phyloP scores from a whole-genome alignment of 1,140 invertebrate species.

The Conopomorpha cramerella region DNA sequence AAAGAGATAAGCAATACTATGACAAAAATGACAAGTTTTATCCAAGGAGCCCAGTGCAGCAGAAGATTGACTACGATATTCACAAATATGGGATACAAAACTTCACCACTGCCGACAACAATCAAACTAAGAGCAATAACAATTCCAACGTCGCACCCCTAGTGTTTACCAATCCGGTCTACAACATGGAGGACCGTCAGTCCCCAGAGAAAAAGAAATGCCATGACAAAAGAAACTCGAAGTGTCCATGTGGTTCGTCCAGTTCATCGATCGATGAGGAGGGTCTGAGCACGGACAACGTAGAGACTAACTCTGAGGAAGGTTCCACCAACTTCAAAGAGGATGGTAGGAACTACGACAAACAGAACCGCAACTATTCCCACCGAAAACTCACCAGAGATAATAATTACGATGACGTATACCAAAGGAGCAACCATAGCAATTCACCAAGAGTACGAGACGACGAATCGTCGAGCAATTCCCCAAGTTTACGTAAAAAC shows the following conservation, averaged over 20 bases:
- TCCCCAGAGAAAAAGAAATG: constrained; percentile 36
- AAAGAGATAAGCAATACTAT: constrained; percentile 51
- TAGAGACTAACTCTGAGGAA: constrained; percentile 58
- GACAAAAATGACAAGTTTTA: constrained; percentile 53
- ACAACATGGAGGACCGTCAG: constrained; percentile 68
- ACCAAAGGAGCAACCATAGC: constrained; percentile 50
- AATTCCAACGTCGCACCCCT: constrained; percentile 65
- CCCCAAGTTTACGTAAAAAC: constrained; percentile 44
- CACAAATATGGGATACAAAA: constrained; percentile 60
- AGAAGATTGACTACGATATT: constrained; percentile 57
- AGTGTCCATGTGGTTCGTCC: constrained; percentile 53
- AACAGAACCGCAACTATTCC: constrained; percentile 59
- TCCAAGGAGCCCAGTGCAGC: constrained; percentile 57
- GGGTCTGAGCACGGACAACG: constrained; percentile 59
- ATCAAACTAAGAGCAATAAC: constrained; percentile 55
- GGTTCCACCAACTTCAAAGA: constrained; percentile 58
- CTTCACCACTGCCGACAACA: constrained; percentile 55
- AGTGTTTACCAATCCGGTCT: constrained; percentile 87
- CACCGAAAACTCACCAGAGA: constrained; percentile 55
- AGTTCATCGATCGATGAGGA: constrained; percentile 63
- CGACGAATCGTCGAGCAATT: constrained; percentile 50
- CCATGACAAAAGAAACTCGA: constrained; percentile 49
- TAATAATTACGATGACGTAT: constrained; percentile 54
- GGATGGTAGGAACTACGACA: constrained; percentile 51
- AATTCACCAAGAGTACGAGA: constrained; percentile 40